phyloP scores from a whole-genome alignment of 2,797 vertebrate species.

The Oreochromis grahami region DNA sequence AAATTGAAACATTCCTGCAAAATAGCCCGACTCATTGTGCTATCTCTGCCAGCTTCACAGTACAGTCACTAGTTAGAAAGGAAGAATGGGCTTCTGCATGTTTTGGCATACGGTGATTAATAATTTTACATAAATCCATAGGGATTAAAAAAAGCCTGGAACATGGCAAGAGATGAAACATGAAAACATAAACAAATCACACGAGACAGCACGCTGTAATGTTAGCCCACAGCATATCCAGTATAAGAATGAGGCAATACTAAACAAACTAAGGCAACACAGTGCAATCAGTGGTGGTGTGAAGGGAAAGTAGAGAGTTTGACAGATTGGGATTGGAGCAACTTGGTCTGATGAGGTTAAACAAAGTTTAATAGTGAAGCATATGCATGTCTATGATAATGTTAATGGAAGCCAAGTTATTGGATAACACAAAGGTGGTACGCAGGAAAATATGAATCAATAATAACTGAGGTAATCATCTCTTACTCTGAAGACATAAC shows the following conservation, averaged over 20 bases:
- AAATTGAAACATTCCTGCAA: conserved; percentile 19
- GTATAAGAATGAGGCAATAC: not conserved
- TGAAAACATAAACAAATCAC: not conserved
- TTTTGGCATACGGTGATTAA: not conserved
- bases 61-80: not conserved
- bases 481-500: not conserved
- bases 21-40: not conserved
- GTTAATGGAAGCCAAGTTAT: not conserved
- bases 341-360: not conserved
- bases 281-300: not conserved
- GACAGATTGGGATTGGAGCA: not conserved
- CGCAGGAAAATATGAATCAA: not conserved
- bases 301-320: not conserved
- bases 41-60: not conserved
- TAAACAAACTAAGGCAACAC: not conserved
- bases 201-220: not conserved
- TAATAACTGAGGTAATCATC: not conserved
- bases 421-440: not conserved
- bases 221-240: not conserved
- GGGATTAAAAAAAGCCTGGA: not conserved
- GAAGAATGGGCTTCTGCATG: not conserved
- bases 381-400: not conserved
- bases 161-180: not conserved
- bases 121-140: not conserved
- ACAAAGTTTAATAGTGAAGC: not conserved